These are phyloP conservation scores for Bagarius yarrelli DNA, from an alignment of 2,113 vertebrate species.

Conservation along the genomic window DNA sequence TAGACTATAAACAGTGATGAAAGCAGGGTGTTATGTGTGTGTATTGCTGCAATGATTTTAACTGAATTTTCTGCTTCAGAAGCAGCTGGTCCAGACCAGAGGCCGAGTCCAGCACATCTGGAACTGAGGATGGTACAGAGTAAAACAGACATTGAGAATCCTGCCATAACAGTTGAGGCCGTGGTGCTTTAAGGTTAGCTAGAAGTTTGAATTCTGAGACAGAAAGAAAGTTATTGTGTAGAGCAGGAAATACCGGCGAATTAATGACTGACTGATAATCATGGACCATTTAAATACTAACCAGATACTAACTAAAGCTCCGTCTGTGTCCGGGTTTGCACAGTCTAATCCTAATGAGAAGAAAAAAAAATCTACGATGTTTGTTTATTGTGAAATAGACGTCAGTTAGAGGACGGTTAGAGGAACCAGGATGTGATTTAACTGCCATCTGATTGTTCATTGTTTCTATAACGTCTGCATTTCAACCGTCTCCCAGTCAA, in stretches of 20 bases:
- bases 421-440: background rate
- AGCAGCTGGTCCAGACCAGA: slow-evolving; percentile 79
- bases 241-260: background rate
- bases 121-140: slow-evolving; percentile 97
- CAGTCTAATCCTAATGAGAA: background rate
- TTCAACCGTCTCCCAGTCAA: background rate
- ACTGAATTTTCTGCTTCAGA: slow-evolving; percentile 63
- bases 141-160: slow-evolving; percentile 92
- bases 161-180: slow-evolving; percentile 81
- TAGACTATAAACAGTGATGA: background rate
- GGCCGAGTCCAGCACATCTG: slow-evolving; percentile 85
- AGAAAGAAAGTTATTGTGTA: background rate
- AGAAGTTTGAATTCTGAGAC: background rate
- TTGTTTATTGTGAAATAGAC: background rate
- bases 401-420: background rate
- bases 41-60: background rate
- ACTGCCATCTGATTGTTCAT: background rate
- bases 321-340: background rate
- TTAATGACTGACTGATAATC: background rate
- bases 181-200: slow-evolving; percentile 3
- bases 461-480: background rate
- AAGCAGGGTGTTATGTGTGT: background rate
- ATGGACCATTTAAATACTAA: slow-evolving; percentile 3
- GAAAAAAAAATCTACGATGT: background rate
- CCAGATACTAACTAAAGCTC: background rate